Conservation (phyloP, 2,797 vertebrate genomes). For the Phrynocephalus vlangalii region DNA sequence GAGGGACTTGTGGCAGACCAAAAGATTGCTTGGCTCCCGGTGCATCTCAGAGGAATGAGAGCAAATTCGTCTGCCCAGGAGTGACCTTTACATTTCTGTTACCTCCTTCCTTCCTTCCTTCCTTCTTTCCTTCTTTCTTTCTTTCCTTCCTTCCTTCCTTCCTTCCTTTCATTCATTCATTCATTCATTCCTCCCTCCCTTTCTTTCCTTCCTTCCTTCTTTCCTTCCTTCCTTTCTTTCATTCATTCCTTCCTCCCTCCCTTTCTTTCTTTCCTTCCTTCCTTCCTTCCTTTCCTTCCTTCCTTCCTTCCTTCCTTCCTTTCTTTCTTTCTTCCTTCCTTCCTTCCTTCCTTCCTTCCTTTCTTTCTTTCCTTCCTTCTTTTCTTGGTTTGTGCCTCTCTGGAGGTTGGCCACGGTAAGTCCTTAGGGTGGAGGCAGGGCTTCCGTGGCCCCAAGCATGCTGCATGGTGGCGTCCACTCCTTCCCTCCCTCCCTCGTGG, state of each 20-base stretch:
- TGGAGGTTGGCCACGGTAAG: conserved; percentile 79
- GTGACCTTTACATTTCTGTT: conserved; percentile 63
- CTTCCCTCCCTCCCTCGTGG: neutral
- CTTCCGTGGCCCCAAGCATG: conserved; percentile 53
- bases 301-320: neutral
- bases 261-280: no score
- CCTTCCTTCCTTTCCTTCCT: neutral
- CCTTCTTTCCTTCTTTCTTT: neutral
- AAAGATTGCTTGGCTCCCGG: neutral
- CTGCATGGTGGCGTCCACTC: conserved; percentile 42
- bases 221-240: neutral
- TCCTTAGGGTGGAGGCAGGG: conserved; percentile 11
- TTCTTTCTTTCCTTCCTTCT: no score
- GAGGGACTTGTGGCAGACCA: neutral
- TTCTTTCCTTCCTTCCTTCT: neutral
- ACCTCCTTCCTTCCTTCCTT: neutral
- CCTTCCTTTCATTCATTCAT: neutral
- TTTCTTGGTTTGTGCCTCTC: conserved; percentile 77
- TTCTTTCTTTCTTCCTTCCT: neutral
- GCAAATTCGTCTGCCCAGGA: conserved; percentile 39
- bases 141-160: neutral
- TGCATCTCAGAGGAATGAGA: conserved; percentile 55
- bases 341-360: neutral
- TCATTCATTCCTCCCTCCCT: neutral
- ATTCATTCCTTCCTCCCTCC: no score